A percentile compares a stretch with the other conserved stretches of the same genome.
Conservation (phyloP, 2,113 vertebrate genomes). For the Protomyctophum bolini region DNA sequence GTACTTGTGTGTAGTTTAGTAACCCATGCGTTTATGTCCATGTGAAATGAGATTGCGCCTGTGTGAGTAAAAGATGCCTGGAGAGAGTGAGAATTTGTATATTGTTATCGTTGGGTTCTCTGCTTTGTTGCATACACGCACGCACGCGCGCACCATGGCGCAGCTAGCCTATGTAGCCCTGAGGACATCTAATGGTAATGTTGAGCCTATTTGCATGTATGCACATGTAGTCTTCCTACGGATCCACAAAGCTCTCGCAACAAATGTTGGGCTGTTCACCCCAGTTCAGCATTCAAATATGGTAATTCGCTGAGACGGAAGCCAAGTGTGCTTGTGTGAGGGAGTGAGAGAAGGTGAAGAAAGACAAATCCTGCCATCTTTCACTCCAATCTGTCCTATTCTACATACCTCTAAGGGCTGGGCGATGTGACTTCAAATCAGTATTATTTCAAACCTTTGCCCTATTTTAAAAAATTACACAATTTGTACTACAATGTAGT, state of each 20-base stretch:
- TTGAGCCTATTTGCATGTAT: conserved; percentile 55
- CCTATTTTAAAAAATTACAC: too few species aligned
- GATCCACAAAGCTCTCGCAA: conserved; percentile 53
- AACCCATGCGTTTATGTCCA: conserved; percentile 3
- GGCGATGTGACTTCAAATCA: too few species aligned
- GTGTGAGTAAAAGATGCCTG: conserved; percentile 12
- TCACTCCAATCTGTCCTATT: neutral
- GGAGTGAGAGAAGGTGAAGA: conserved; percentile 41
- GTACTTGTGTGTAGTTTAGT: neutral
- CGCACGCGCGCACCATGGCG: conserved; percentile 10
- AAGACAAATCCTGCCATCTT: conserved; percentile 42
- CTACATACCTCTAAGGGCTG: too few species aligned
- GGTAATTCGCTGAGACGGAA: conserved; percentile 36
- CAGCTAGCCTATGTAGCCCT: neutral
- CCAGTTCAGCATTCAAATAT: conserved; percentile 46
- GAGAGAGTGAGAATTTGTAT: conserved; percentile 20
- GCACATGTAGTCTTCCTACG: conserved; percentile 23
- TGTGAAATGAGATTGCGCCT: conserved; percentile 25
- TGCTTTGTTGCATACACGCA: neutral
- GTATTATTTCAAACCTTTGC: too few species aligned
- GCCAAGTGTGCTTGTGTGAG: conserved; percentile 20
- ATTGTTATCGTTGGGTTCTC: conserved; percentile 8
- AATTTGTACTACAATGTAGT: too few species aligned
- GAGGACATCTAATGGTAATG: conserved; percentile 58
- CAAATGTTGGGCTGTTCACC: conserved; percentile 31